Conservation (phyloP, 37 sponge, comb jelly and placozoan species). For the Chondrosia reniformis region DNA sequence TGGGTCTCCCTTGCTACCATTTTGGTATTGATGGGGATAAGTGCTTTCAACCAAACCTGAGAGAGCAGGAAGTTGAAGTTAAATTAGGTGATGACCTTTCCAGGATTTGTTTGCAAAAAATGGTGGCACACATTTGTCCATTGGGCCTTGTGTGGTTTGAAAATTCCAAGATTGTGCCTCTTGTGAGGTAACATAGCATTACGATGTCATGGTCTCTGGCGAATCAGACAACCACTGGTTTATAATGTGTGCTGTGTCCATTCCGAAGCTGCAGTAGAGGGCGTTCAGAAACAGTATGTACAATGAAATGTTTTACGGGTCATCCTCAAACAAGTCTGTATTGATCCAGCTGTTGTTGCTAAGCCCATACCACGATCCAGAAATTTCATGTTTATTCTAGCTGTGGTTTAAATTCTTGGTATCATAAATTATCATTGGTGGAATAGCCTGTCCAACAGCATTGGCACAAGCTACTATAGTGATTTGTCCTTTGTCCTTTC, state of each 20-base stretch:
- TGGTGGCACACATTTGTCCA: neutral
- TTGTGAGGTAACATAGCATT: neutral
- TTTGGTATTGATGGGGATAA: no score
- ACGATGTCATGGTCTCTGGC: conserved; percentile 31
- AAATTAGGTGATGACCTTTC: neutral
- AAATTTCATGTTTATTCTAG: conserved; percentile 35
- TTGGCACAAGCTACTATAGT: conserved; percentile 34
- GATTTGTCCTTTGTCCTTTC: conserved; percentile 23
- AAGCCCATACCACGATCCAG: conserved; percentile 42
- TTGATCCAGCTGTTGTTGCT: conserved; percentile 56
- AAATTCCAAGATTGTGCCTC: neutral
- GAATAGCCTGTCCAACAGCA: conserved; percentile 50
- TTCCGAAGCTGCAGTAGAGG: conserved; percentile 50
- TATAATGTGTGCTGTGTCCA: conserved; percentile 51
- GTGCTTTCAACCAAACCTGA: neutral
- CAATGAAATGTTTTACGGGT: conserved; percentile 29
- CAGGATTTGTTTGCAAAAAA: neutral
- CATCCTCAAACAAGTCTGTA: conserved; percentile 31
- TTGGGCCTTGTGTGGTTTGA: neutral
- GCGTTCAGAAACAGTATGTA: conserved; percentile 36
- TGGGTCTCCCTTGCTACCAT: no score
- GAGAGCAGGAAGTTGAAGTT: neutral
- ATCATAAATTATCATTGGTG: conserved; percentile 38
- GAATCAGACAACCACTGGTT: conserved; percentile 5
- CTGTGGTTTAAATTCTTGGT: conserved; percentile 22